A percentile compares a stretch with the other conserved stretches of the same genome.
These are phyloP conservation scores for Oligia fasciuncula DNA, from an alignment of 2,888 invertebrate genomes.

Conservation along the genomic window DNA sequence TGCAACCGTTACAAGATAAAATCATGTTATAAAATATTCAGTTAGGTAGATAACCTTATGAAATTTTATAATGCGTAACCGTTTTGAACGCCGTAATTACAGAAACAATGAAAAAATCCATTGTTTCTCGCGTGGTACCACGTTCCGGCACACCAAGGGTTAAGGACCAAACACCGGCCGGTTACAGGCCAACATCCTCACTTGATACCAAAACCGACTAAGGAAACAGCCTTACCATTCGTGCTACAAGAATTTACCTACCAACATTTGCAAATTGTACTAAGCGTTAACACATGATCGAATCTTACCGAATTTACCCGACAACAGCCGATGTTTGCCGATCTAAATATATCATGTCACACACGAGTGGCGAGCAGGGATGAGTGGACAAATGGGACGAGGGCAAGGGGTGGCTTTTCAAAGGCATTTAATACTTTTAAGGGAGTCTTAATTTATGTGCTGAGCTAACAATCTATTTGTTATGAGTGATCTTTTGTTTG, in stretches of 20 bases:
- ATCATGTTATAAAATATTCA: neutral
- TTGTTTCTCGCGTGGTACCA: neutral
- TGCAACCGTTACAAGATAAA: neutral
- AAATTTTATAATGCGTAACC: neutral
- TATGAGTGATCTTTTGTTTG: conserved; percentile 29
- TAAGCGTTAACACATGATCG: conserved; percentile 10
- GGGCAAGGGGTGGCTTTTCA: conserved; percentile 54
- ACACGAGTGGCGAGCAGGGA: conserved; percentile 48
- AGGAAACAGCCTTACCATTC: neutral
- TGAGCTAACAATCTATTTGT: conserved; percentile 33
- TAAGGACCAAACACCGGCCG: neutral
- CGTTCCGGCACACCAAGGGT: neutral
- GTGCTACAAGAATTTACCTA: neutral
- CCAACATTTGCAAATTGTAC: neutral
- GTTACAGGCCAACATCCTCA: neutral
- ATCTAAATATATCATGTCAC: conserved; percentile 54
- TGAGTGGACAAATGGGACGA: conserved; percentile 59
- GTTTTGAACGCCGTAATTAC: neutral
- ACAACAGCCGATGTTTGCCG: conserved; percentile 46
- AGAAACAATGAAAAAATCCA: neutral
- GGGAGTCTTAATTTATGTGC: conserved; percentile 48
- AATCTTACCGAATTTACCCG: conserved; percentile 39
- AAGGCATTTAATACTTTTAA: conserved; percentile 51
- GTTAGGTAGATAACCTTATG: neutral
- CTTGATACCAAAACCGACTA: neutral